Evolutionary conservation across 1,140 invertebrate genomes (phyloP).

Genomic region (Meloidogyne floridensis): DNA sequence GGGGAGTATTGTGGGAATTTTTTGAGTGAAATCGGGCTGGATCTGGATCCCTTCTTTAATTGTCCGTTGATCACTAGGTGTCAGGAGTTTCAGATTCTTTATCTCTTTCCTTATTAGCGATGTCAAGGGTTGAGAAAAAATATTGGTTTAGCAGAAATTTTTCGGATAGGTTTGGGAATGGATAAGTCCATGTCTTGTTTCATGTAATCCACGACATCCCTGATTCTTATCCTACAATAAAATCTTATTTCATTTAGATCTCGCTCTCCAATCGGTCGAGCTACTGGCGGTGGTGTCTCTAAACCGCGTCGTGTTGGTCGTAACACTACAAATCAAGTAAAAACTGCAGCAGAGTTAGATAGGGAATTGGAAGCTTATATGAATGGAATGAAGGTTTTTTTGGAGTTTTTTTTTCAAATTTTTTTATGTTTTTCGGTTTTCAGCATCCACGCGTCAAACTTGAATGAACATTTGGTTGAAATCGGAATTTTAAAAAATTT

Average conservation of each 20-base stretch:
- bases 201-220: no score
- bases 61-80: no score
- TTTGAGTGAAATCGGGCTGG: no score
- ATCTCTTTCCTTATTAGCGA: no score
- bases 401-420: neutral
- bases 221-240: neutral
- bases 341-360: constrained; percentile 31
- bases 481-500: neutral
- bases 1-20: no score
- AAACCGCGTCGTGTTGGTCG: neutral
- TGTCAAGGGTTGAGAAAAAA: no score
- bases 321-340: neutral
- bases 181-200: no score
- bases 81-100: no score
- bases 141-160: no score
- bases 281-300: neutral
- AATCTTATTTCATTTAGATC: neutral
- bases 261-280: constrained; percentile 25
- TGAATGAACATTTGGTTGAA: neutral
- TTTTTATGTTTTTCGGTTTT: neutral
- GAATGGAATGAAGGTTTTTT: constrained; percentile 27
- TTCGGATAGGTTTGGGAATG: no score
- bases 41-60: no score
- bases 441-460: constrained; percentile 28
- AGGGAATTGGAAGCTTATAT: constrained; percentile 33